Conservation (phyloP, 2,113 vertebrate species). For the Promerops cafer region DNA sequence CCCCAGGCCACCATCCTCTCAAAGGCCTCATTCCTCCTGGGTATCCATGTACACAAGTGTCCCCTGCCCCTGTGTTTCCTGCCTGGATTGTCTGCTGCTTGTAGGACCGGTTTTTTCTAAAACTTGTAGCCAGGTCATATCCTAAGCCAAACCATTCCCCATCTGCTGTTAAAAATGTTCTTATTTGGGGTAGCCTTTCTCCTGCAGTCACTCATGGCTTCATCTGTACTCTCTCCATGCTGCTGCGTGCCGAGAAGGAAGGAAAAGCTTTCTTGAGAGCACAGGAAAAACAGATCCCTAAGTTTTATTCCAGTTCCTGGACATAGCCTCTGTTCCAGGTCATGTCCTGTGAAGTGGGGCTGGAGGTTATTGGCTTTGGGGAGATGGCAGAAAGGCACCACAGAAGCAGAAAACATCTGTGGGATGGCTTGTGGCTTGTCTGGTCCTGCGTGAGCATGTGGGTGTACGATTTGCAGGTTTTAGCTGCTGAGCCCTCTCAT, state of each 20-base stretch:
- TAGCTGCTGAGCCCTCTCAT: neutral
- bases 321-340: fast-evolving
- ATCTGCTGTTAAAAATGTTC: neutral
- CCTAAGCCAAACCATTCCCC: neutral
- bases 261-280: neutral
- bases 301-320: neutral
- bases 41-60: fast-evolving
- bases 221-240: neutral
- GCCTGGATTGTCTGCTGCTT: fast-evolving
- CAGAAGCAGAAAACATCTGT: neutral
- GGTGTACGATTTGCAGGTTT: neutral
- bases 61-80: neutral
- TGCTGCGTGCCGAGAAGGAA: neutral
- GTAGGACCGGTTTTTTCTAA: neutral
- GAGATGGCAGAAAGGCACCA: neutral
- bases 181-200: neutral
- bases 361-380: neutral
- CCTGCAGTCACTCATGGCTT: neutral
- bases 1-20: neutral
- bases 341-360: neutral
- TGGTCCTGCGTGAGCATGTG: fast-evolving
- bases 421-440: neutral
- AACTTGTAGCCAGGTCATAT: neutral
- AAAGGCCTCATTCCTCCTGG: neutral
- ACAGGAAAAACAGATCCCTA: neutral